Conservation (phyloP, 2,797 vertebrate genomes). For the Potorous gilbertii region DNA sequence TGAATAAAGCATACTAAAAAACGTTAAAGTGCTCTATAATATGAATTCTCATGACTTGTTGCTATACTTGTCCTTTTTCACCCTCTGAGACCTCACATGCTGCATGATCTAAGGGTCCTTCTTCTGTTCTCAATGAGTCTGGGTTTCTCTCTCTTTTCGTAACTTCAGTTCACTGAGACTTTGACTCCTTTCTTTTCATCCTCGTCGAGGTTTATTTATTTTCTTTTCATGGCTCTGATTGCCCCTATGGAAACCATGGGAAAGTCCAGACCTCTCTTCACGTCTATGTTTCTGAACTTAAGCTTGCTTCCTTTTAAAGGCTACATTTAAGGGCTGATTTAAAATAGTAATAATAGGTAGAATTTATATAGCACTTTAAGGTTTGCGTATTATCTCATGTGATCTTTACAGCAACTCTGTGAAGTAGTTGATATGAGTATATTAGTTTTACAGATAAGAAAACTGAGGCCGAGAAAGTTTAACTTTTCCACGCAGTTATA, state of each 20-base stretch:
- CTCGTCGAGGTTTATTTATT: not conserved
- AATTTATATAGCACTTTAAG: not conserved
- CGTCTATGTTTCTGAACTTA: not conserved
- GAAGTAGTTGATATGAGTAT: not conserved
- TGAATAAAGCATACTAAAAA: no score
- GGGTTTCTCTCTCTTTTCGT: not conserved
- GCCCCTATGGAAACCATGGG: not conserved
- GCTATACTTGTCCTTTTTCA: not conserved
- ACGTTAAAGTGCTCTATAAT: not conserved
- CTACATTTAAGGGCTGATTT: not conserved
- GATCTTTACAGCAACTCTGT: not conserved
- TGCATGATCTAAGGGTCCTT: not conserved
- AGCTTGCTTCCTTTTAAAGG: not conserved
- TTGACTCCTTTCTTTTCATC: not conserved
- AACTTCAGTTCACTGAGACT: not conserved
- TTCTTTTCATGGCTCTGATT: not conserved
- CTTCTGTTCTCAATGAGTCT: not conserved
- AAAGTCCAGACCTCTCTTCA: not conserved
- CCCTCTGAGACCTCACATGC: not conserved
- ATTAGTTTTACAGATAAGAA: not conserved
- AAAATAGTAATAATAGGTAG: not conserved
- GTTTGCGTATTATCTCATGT: not conserved
- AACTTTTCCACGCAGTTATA: not conserved
- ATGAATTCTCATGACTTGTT: not conserved
- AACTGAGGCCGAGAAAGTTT: not conserved